Percentiles rank a stretch among this genome's conserved stretches.
Conservation (phyloP, 2,797 vertebrate species). For the Microctenopoma steveboyesi region DNA sequence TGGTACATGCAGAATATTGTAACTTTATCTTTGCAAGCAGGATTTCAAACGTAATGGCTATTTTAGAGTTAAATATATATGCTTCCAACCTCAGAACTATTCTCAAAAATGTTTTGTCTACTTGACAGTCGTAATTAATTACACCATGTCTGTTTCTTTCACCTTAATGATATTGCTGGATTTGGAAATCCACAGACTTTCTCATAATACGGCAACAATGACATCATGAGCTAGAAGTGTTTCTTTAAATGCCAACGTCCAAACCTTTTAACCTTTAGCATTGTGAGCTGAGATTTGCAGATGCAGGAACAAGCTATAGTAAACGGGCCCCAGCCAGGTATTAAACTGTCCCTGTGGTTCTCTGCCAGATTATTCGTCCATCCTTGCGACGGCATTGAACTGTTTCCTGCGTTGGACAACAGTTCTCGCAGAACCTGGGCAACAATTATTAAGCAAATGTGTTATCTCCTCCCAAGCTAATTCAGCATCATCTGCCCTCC, state of each 20-base stretch:
- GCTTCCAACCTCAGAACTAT: neutral
- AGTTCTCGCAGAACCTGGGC: constrained; percentile 52
- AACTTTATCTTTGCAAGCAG: neutral
- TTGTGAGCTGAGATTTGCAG: constrained; percentile 19
- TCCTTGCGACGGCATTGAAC: constrained; percentile 63
- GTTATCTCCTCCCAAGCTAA: constrained; percentile 57
- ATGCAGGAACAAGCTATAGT: constrained; percentile 30
- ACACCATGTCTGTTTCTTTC: neutral
- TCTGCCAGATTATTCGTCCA: constrained; percentile 62
- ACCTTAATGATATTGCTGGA: constrained; percentile 1
- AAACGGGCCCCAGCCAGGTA: constrained; percentile 50
- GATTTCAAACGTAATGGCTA: neutral
- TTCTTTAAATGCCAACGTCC: constrained; percentile 23
- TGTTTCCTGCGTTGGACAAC: constrained; percentile 45
- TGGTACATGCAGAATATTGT: neutral
- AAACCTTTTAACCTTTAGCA: neutral
- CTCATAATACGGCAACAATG: neutral
- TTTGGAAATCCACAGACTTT: constrained; percentile 4
- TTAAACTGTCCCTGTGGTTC: constrained; percentile 55
- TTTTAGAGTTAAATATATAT: neutral
- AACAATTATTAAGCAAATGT: constrained; percentile 63
- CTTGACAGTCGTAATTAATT: neutral
- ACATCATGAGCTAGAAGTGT: neutral
- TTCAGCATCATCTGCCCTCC: constrained; percentile 49
- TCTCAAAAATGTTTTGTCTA: neutral